Base-by-base conservation (phyloP, 2,888 invertebrate genomes). In the Omphaloscelis lunosa region DNA sequence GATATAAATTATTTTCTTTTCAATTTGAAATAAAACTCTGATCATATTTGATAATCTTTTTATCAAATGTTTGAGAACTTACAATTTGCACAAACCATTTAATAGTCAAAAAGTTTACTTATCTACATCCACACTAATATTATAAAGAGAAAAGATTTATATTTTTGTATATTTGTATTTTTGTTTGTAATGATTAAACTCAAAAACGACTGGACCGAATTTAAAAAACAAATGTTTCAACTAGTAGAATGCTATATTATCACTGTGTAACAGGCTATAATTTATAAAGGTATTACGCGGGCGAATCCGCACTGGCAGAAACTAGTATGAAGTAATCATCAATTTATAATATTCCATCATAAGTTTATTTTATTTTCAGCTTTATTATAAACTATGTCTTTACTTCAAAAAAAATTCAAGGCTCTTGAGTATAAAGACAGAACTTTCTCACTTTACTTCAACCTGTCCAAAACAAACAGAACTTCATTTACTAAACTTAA, bases 1-100 rank as follows among this genome's bases (percentile, higher is more conserved):
- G 41, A 15, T 81, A 51, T 59, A 72, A 58, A 65, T 66, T 53
- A 23, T 27, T 29, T 20, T 34, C 27, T 56, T 20, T 82, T 58
- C 1, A 15, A 17, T 58, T 53, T 12, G 2, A 51, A 23, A 51
- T 17, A 67, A n/a, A 70, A n/a, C 20, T 68, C 20, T 68, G 27
- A 29, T n/a, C 29, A 20, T 7, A 29, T n/a, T 70, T 27, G n/a
- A 34, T 70, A 15, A 20, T n/a, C n/a, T n/a, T n/a, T n/a, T n/a
- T n/a, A n/a, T n/a, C n/a, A 59, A 48, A 29, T 72, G 2, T 53
- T 27, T 39, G n/a, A 20, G n/a, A 23, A 53, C 6, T 34, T n/a
- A 51, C 9, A 20, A 20, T 63, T 17, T 20, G 48, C 20, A 48
- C 34, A 34, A 48, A 65, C 15, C n/a, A 0, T 48, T n/a, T 63